phyloP scores from a whole-genome alignment of 2,888 invertebrate species.

The Myathropa florea region DNA sequence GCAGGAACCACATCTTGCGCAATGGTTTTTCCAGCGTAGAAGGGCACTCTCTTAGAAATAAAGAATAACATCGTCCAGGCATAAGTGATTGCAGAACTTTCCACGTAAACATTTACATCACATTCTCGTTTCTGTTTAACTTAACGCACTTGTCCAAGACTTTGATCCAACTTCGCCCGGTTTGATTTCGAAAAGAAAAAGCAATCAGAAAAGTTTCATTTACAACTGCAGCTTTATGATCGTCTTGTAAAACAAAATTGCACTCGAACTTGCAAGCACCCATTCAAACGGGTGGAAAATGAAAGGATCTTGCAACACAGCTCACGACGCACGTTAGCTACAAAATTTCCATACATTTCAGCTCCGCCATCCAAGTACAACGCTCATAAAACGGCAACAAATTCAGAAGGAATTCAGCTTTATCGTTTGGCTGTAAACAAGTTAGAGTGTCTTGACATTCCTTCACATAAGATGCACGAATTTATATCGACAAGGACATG shows the following conservation, averaged over 20 bases:
- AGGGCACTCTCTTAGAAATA: no score
- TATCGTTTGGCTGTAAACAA: conserved; percentile 21
- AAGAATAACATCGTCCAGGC: no score
- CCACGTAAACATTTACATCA: background rate
- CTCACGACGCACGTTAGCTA: background rate
- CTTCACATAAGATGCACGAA: background rate
- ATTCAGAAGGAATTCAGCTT: background rate
- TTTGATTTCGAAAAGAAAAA: background rate
- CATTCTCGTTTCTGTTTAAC: background rate
- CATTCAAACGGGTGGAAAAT: background rate
- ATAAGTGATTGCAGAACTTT: background rate
- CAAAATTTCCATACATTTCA: conserved; percentile 20
- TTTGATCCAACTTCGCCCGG: background rate
- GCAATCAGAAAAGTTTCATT: background rate
- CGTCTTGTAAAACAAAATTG: background rate
- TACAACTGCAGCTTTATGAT: background rate
- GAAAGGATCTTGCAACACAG: background rate
- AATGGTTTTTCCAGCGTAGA: no score
- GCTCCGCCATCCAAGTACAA: background rate
- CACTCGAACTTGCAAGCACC: background rate
- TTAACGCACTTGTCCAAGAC: background rate
- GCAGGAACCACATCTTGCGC: no score
- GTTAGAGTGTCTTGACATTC: background rate
- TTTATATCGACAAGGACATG: conserved; percentile 1
- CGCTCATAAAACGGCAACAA: conserved; percentile 22